These are phyloP conservation scores for Steinernema khuongi DNA, from an alignment of 1,140 invertebrate species.

Conservation along the genomic window DNA sequence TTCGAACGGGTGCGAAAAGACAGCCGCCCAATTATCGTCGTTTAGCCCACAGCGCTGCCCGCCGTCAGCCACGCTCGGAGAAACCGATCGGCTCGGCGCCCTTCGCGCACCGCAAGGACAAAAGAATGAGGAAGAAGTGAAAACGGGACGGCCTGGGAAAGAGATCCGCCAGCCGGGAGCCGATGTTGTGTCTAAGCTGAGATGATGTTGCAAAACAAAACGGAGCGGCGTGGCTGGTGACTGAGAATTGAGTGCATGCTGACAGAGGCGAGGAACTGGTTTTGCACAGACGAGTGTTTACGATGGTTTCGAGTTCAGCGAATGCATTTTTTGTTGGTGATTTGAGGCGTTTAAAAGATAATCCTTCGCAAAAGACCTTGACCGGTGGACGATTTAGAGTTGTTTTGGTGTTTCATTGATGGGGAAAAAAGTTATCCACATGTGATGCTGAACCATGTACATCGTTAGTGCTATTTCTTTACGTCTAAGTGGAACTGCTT, in stretches of 20 bases:
- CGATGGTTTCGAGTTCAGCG: not conserved
- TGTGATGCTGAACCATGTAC: too few species aligned
- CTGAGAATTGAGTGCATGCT: not conserved
- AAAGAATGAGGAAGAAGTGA: not conserved
- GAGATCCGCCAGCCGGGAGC: too few species aligned
- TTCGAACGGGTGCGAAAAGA: not conserved
- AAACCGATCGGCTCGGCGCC: not conserved
- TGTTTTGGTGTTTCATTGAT: too few species aligned
- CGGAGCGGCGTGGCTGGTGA: too few species aligned
- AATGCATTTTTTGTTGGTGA: not conserved
- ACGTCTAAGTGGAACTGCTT: too few species aligned
- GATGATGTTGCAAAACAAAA: too few species aligned
- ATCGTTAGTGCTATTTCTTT: too few species aligned
- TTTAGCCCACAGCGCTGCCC: not conserved
- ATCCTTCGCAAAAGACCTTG: not conserved
- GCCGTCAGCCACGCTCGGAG: not conserved
- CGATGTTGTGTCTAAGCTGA: too few species aligned
- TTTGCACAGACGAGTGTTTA: not conserved
- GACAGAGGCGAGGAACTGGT: not conserved
- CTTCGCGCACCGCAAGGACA: not conserved
- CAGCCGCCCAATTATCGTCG: too few species aligned
- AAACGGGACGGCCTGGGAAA: not conserved
- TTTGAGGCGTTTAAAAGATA: not conserved
- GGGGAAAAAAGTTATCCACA: too few species aligned
- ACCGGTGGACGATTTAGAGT: not conserved